Evolutionary conservation across 2,888 invertebrate genomes (phyloP).

Genomic region (Masnerella sp.): DNA sequence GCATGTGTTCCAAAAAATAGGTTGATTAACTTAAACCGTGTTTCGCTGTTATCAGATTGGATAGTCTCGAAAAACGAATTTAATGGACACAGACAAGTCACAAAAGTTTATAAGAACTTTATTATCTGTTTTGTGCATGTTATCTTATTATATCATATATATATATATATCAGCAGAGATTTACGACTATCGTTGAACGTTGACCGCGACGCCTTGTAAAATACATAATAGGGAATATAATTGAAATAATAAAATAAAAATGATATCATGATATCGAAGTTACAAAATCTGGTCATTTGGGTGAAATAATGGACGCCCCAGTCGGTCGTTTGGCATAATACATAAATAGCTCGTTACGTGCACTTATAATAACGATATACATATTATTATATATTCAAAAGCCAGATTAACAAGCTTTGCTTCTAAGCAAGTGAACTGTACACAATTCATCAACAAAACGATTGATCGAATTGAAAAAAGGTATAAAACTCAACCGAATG

Average conservation of each 20-base stretch:
- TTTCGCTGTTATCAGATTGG: not conserved
- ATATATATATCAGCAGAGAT: slow-evolving; percentile 43
- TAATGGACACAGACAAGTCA: slow-evolving; percentile 9
- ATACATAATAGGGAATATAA: slow-evolving; percentile 4
- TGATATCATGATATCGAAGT: too few species aligned
- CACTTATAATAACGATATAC: slow-evolving; percentile 52
- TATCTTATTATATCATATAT: slow-evolving; percentile 41
- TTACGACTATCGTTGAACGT: slow-evolving; percentile 34
- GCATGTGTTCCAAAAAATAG: too few species aligned
- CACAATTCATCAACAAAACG: too few species aligned
- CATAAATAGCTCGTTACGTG: slow-evolving; percentile 54
- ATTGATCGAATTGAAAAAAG: too few species aligned
- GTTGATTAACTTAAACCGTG: too few species aligned
- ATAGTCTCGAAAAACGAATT: too few species aligned
- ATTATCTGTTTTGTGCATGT: slow-evolving; percentile 54
- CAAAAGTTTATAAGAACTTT: slow-evolving; percentile 57
- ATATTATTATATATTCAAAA: slow-evolving; percentile 52
- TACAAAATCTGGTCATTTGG: not conserved
- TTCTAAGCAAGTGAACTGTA: too few species aligned
- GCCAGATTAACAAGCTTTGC: slow-evolving; percentile 45
- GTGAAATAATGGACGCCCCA: not conserved
- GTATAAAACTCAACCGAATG: too few species aligned
- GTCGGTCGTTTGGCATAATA: slow-evolving; percentile 22
- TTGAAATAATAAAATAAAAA: too few species aligned
- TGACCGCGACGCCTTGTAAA: slow-evolving; percentile 17